Base-by-base conservation (phyloP, 2,888 invertebrate species). In the Cheilosia vernalis region DNA sequence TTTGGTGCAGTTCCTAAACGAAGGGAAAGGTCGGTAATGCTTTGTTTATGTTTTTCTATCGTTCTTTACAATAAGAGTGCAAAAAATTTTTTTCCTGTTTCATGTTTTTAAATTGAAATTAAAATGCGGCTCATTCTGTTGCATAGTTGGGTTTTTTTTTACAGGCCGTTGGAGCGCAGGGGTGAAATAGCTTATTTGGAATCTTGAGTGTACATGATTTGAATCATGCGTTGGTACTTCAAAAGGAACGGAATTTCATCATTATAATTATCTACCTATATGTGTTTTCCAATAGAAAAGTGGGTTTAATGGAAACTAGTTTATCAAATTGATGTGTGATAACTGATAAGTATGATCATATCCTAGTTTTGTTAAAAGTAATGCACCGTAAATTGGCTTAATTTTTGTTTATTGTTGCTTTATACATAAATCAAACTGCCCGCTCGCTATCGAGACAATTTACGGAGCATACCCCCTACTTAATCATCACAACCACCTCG, bases 1-100 rank as follows among this genome's bases (percentile, higher is more conserved):
- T 51, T 51, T 37, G n/a, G 56, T 56, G 42, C 30, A 61, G 15
- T 47, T 47, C 4, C 47, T 27, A 13, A 9, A 40, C 19, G 55
- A 19, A 42, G 44, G 24, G 40, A 49, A 47, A 63, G 44, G 56
- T 47, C 55, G 63, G 44, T 47, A 6, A 13, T 73, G 72, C 53
- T 64, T 70, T 78, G 69, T 70, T 79, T 79, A 70, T 79, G 78
- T 79, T 79, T 69, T 63, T 61, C 30, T 15, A 4, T 21, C 4
- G 19, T 49, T 40, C 27, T 30, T 21, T 44, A 61, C 72, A 17
- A 7, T 7, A 6, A 53, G 21, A 44, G 44, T n/a, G 33, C 63
- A 73, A 73, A 63, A 37, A 63, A 13, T 24, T 51, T 19, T 47
- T 73, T 9, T 27, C 27, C 27, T 37, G 33, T 37, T 42, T 53